Base-by-base conservation (phyloP, 2,797 vertebrate genomes). In the Sus cebifrons region DNA sequence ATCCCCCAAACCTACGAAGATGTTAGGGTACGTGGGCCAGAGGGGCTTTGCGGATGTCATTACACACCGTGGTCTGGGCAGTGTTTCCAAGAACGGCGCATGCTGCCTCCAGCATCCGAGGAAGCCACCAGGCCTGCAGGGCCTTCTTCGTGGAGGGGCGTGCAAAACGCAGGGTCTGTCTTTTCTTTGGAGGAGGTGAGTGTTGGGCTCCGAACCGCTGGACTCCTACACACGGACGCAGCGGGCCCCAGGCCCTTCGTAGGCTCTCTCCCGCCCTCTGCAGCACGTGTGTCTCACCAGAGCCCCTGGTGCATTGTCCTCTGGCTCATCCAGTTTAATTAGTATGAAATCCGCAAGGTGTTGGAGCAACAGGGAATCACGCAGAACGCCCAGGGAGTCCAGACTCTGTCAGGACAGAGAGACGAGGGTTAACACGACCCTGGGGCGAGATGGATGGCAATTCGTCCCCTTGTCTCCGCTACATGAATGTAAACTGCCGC, bases 71-170 rank as follows among this genome's bases (percentile, higher is more conserved):
- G 44, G 44, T 25, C 21, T 6, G 8, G 14, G 0, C 15, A 15
- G 56, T 36, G 18, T 60, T 81, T 27, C 27, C 6, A 14, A 3
- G 1, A 1, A 20, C 32, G 36, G 36, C 36, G 23, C 0, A 0
- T 49, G 29, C 65, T 49, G 77, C 29, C 65, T 71, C 36, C 27
- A 82, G 27, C 29, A 82, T 29, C 36, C 6, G 14, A n/a, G 70
- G 15, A 60, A 27, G 25, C 52, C 5, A 17, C 64, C 25, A 2
- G 52, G 52, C 36, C 6, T 6, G 1, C 4, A 14, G 25, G 64
- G 60, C 54, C 18, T 73, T 44, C 54, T 20, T 7, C 6, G 54
- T 62, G 68, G 36, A 44, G 54, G 8, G 6, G 67, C 21, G 32
- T n/a, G 20, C 1, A 8, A 68, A 29, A 11, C 17, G 58, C 14